Evolutionary conservation across 2,797 vertebrate species (phyloP).

Genomic region (Tolypeutes matacus): DNA sequence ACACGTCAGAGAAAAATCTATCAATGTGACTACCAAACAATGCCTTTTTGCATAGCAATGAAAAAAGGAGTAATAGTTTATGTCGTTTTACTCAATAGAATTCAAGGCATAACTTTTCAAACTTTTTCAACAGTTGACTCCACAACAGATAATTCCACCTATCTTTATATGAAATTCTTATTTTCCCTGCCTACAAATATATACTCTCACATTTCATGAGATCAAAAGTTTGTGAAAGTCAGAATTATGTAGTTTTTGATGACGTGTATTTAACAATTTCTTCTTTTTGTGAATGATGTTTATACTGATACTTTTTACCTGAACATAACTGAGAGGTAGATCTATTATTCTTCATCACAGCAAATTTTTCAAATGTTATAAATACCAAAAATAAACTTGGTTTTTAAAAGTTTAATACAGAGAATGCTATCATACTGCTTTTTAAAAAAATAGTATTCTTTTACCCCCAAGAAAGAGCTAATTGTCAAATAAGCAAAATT

Average conservation of each 20-base stretch:
- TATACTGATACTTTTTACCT: constrained; percentile 1
- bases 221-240: not conserved
- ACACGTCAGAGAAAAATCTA: not conserved
- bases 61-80: not conserved
- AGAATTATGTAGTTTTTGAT: not conserved
- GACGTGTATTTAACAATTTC: not conserved
- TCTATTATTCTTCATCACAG: not conserved
- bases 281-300: not conserved
- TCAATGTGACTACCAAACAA: not conserved
- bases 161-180: not conserved
- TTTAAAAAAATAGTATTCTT: not conserved
- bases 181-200: not conserved
- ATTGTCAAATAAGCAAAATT: not conserved
- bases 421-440: not conserved
- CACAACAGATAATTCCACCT: not conserved
- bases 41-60: not conserved
- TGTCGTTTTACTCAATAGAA: not conserved
- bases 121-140: not conserved
- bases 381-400: not conserved
- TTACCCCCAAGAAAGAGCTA: not conserved
- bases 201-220: not conserved
- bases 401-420: constrained; percentile 6
- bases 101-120: not conserved
- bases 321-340: not conserved
- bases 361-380: not conserved